phyloP scores from a whole-genome alignment of 2,888 invertebrate species.

The Cacoxenus indagator region DNA sequence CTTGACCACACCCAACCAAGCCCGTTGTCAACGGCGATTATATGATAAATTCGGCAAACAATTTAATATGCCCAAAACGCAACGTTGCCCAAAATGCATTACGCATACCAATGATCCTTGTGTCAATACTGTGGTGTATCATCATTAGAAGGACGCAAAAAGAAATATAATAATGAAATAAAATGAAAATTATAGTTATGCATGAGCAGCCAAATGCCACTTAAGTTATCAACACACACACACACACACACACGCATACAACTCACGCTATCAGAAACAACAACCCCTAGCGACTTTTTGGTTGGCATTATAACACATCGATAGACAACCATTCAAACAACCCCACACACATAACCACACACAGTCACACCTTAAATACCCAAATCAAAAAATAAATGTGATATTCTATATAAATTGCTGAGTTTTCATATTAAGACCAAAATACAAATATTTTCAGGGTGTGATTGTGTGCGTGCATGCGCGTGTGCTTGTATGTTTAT shows the following conservation, averaged over 20 bases:
- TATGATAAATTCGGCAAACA: conserved; percentile 7
- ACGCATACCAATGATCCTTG: conserved; percentile 16
- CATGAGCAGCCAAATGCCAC: conserved; percentile 53
- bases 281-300: too few relatives aligned
- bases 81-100: conserved; percentile 2
- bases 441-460: conserved; percentile 40
- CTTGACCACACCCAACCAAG: not conserved
- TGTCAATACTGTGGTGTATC: not conserved
- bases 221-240: conserved; percentile 58
- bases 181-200: conserved; percentile 33
- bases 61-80: conserved; percentile 6
- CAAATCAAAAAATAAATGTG: conserved; percentile 64
- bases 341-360: conserved; percentile 35
- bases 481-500: conserved; percentile 32
- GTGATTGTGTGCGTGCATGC: conserved; percentile 26
- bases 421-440: conserved; percentile 56
- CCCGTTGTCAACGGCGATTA: not conserved
- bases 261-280: not conserved
- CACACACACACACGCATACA: conserved; percentile 23
- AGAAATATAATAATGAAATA: not conserved
- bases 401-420: conserved; percentile 58
- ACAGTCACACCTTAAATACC: conserved; percentile 62
- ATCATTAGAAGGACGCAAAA: not conserved
- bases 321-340: too few relatives aligned
- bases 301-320: too few relatives aligned